Evolutionary conservation across 2,113 vertebrate species (phyloP), one percentile per base, ranked within the genome.

Genomic region (Lucifuga dentata): DNA sequence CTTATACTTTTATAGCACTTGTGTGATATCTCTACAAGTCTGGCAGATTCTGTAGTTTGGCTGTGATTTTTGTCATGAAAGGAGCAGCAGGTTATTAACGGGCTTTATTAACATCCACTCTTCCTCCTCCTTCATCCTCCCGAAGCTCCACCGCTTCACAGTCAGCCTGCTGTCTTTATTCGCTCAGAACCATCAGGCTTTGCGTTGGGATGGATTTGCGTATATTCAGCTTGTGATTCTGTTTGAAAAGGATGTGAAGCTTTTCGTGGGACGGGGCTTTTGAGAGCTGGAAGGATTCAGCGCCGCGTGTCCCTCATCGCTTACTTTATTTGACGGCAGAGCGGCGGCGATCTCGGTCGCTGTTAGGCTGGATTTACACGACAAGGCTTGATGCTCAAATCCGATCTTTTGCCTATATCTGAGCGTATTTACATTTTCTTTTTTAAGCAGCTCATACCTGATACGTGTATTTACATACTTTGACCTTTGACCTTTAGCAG

Each of bases 301-400:
- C 29, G 71, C 73, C 0, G 48, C 8, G 59, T 68, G 70, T 78
- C 81, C 74, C 87, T 79, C 80, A 79, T 66, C 51, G 82, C 70
- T 76, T 63, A 69, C 73, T 77, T 70, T 78, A 85, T 80, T 80
- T 78, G 88, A 89, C 48, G 78, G 78, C 76, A 67, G 78, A 83
- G 77, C 77, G 70, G 77, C 59, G 35, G 13, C 21, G 39, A 62
- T 66, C 71, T 20, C n/a, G 41, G 57, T n/a, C 60, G 77, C 67
- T 15, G 8, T 69, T 53, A 3, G 1, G 49, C n/a, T n/a, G n/a
- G n/a, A n/a, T n/a, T n/a, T n/a, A n/a, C n/a, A n/a, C n/a, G n/a
- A n/a, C n/a, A n/a, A n/a, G n/a, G n/a, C n/a, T n/a, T n/a, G n/a
- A n/a, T n/a, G n/a, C n/a, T n/a, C n/a, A n/a, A n/a, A n/a, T n/a